Percentiles rank a stretch among this genome's conserved stretches.
Conservation (phyloP, 1,140 invertebrate species). For the Acromyrmex echinatior region DNA sequence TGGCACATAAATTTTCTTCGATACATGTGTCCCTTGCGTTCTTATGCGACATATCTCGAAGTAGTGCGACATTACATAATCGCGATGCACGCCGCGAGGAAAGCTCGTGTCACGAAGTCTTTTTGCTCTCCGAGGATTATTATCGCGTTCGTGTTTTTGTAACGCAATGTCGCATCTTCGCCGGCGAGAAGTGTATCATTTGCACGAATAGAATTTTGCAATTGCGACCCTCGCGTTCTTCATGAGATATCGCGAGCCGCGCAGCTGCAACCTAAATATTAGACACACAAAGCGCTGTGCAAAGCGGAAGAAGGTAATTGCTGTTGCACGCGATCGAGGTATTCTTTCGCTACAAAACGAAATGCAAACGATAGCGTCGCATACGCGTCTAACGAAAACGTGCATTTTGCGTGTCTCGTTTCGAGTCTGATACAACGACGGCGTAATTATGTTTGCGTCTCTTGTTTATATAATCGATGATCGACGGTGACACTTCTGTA, state of each 20-base stretch:
- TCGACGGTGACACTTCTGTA: not conserved
- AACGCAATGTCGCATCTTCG: not conserved
- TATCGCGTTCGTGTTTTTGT: not conserved
- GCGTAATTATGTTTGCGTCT: constrained; percentile 41
- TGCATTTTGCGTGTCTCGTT: constrained; percentile 47
- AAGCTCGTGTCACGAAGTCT: not conserved
- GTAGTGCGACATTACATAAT: constrained; percentile 5
- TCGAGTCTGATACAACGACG: not conserved
- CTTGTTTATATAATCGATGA: constrained; percentile 65
- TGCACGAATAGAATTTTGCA: not conserved
- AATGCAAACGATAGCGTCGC: not conserved
- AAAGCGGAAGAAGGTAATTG: constrained; percentile 43
- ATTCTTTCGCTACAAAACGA: not conserved
- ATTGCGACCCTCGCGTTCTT: not conserved
- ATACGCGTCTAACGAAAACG: constrained; percentile 7
- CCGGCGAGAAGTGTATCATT: not conserved
- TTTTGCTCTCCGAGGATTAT: not conserved
- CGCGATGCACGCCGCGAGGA: not conserved
- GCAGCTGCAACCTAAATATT: constrained; percentile 39
- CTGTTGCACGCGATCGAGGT: constrained; percentile 29
- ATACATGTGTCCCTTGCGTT: not conserved
- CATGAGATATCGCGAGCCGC: constrained; percentile 19
- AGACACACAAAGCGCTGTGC: constrained; percentile 17
- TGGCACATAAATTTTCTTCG: constrained; percentile 41
- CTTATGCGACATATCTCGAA: constrained; percentile 4